Base-by-base conservation (phyloP, 35 echinoderm and acorn worm species). In the Ophiothrix spiculata region DNA sequence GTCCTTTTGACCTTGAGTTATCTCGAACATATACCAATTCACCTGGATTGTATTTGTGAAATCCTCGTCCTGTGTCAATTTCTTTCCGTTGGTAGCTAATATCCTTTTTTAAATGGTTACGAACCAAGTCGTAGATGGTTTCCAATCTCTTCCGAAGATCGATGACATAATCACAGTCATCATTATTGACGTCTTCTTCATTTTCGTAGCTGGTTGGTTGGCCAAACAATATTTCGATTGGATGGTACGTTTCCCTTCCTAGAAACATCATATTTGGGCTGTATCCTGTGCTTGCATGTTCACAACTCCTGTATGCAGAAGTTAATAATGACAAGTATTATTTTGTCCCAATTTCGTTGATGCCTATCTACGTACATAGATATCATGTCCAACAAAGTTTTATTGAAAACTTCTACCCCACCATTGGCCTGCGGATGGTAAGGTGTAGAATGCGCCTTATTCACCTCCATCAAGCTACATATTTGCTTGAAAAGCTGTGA, bases 351-450 rank as follows among this genome's bases (percentile, higher is more conserved):
- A 6, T 88, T 80, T 39, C 38, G 6, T 37, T 93, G 86, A 4
- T 79, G 39, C 1, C 34, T 17, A 39, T 93, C 91, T 0, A 88
- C 81, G 34, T 87, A 88, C 1, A 86, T 33, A 0, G 81, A 40
- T 31, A 93, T 93, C 87, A 90, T 90, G 19, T 80, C 77, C 0
- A 93, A 81, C 23, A 93, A 49, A 19, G 75, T 77, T 10, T 84
- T 56, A 73, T 93, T 90, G 35, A 86, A 93, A 14, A 82, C 15
- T 45, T 93, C 92, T 0, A 84, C 80, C 54, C 69, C 69, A 10
- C 92, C 87, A 21, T 93, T 89, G 8, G 79, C 39, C n/a, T 75
- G 75, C 6, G 87, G 92, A 75, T 90, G 87, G 41, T 81, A 85
- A 0, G 81, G 80, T 12, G 85, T 76, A 11, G 81, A 83, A 1